Conservation (phyloP, 1,140 invertebrate genomes). For the Babylonia areolata region DNA sequence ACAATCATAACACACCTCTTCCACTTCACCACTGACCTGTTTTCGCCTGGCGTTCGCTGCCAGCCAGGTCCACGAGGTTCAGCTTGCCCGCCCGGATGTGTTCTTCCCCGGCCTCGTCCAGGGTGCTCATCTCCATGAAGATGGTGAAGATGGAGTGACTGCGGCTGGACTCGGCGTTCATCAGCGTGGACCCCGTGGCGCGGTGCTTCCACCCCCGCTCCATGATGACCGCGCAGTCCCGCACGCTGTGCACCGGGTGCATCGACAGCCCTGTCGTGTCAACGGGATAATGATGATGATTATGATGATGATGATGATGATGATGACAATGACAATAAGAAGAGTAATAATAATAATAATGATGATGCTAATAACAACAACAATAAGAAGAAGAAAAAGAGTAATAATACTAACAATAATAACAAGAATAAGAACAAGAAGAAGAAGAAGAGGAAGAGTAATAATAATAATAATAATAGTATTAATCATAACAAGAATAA, state of each 20-base stretch:
- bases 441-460: too few relatives aligned
- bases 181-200: conserved; percentile 86
- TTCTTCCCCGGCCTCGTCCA: conserved; percentile 77
- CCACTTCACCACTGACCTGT: conserved; percentile 60
- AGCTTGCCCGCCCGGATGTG: conserved; percentile 79
- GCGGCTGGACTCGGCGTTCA: conserved; percentile 89
- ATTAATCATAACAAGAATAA: too few relatives aligned
- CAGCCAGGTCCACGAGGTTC: conserved; percentile 90
- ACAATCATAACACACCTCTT: too few relatives aligned
- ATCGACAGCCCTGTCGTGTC: conserved; percentile 83
- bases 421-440: too few relatives aligned
- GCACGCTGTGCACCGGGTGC: conserved; percentile 86
- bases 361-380: too few relatives aligned
- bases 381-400: too few relatives aligned
- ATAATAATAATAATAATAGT: too few relatives aligned
- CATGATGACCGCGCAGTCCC: conserved; percentile 85
- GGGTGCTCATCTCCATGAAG: conserved; percentile 86
- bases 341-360: too few relatives aligned
- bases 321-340: too few relatives aligned
- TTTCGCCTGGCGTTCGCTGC: conserved; percentile 77
- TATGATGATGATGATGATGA: too few relatives aligned
- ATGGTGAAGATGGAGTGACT: conserved; percentile 95
- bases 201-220: conserved; percentile 86
- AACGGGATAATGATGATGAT: too few relatives aligned
- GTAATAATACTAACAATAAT: too few relatives aligned